Base-by-base conservation (phyloP, 1,140 invertebrate species). In the Neomicropteryx cornuta region DNA sequence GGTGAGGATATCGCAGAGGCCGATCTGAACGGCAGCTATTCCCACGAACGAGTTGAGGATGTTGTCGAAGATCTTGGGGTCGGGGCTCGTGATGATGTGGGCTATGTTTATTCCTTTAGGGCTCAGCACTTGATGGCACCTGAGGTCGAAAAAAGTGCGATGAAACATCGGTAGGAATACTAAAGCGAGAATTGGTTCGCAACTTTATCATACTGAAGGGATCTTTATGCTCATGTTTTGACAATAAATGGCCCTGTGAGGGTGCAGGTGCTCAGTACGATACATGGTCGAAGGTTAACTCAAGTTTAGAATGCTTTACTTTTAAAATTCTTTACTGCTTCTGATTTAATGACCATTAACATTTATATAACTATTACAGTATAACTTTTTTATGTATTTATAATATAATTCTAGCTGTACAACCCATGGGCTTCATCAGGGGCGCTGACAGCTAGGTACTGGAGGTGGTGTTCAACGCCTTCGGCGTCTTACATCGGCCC, bases 21-120 rank as follows among this genome's bases (percentile, higher is more conserved):
- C 89, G 45, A 94, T 81, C 73, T 89, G 68, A 62, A 96, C 78
- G 16, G 89, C 83, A 13, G 89, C 87, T 51, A 96, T 95, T 21
- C 86, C 84, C 28, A 95, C 79, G 66, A 97, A 95, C 1, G 83
- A 86, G 57, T 93, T 79, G 0, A 94, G 54, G 41, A 89, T 80
- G 52, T 88, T 83, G 36, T 91, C 77, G 56, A 83, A 88, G 3
- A 77, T 81, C 34, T 67, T 72, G 4, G 81, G 77, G 50, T 88
- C 76, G 10, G 72, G 64, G 14, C 76, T 79, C 1, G 82, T 83
- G 21, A 97, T 65, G 44, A 96, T 78, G 30, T 83, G 62, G 11
- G 81, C 76, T 3, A 97, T 69, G 56, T 93, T 79, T 18, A 96
- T 53, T 6, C 79, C 83, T 53, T 79, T 79, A 0, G 78, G 72